Evolutionary conservation across 2,113 vertebrate genomes (phyloP).

Genomic region (Oxyruncus cristatus): DNA sequence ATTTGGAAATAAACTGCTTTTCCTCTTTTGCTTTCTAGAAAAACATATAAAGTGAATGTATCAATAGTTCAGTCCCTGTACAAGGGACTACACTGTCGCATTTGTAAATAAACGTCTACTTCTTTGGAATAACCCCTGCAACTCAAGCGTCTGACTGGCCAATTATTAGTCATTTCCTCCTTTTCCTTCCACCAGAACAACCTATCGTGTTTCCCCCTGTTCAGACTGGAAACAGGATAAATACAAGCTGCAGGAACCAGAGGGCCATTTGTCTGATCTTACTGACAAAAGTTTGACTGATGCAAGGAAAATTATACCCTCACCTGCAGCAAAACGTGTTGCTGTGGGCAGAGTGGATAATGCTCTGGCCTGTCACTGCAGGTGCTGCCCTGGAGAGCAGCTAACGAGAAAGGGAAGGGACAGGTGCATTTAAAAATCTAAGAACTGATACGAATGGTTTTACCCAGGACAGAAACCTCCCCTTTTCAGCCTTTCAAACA

Average conservation of each 20-base stretch:
- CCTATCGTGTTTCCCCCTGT: background rate
- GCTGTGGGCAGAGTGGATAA: conserved; percentile 17
- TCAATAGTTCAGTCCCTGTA: background rate
- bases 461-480: background rate
- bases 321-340: background rate
- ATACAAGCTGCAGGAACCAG: background rate
- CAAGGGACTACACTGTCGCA: background rate
- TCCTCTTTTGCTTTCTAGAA: background rate
- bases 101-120: background rate
- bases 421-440: background rate
- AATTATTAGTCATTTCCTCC: background rate
- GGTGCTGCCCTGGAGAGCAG: background rate
- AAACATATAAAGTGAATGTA: background rate
- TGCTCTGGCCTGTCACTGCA: background rate
- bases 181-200: background rate
- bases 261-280: background rate
- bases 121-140: background rate
- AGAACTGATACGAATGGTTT: background rate
- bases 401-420: background rate
- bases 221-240: background rate
- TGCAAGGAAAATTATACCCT: background rate
- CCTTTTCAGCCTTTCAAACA: background rate
- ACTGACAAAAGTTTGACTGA: conserved; percentile 4
- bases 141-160: background rate
- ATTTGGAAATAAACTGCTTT: background rate